Evolutionary conservation across 2,888 invertebrate genomes (phyloP).

Genomic region (Pheosia tremula): DNA sequence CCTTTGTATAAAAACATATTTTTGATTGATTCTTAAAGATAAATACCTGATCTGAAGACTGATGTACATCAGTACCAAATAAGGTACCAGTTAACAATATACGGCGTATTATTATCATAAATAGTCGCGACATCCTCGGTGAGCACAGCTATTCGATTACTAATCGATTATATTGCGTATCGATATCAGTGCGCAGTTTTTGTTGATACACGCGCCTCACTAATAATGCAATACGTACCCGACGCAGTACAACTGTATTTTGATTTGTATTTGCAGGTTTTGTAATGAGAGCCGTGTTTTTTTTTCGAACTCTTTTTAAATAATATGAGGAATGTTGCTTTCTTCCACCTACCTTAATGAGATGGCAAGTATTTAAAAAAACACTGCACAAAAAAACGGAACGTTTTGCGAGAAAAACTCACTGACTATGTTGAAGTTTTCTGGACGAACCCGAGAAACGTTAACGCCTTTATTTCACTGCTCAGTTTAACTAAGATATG

Average conservation of each 20-base stretch:
- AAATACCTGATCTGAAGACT: too few species aligned
- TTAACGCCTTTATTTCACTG: constrained; percentile 61
- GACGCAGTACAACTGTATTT: constrained; percentile 15
- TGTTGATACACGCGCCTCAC: constrained; percentile 49
- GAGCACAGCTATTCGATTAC: constrained; percentile 42
- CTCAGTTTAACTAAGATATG: constrained; percentile 40
- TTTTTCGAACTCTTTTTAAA: too few species aligned
- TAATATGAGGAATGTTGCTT: too few species aligned
- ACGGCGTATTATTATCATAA: constrained; percentile 2
- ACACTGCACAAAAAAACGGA: not conserved
- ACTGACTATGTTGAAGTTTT: constrained; percentile 48
- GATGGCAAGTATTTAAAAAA: not conserved
- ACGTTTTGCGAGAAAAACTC: constrained; percentile 8
- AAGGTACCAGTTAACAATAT: constrained; percentile 2
- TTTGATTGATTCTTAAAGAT: too few species aligned
- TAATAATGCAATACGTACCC: constrained; percentile 40
- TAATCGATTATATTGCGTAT: constrained; percentile 46
- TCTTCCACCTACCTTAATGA: not conserved
- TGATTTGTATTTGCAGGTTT: constrained; percentile 12
- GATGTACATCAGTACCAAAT: not conserved
- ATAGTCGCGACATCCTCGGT: not conserved
- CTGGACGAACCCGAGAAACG: constrained; percentile 57
- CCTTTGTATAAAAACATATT: too few species aligned
- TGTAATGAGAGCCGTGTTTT: not conserved
- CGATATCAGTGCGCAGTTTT: constrained; percentile 53